A percentile compares a stretch with the other conserved stretches of the same genome.
phyloP scores from a whole-genome alignment of 2,113 vertebrate genomes.

The Anhinga anhinga region DNA sequence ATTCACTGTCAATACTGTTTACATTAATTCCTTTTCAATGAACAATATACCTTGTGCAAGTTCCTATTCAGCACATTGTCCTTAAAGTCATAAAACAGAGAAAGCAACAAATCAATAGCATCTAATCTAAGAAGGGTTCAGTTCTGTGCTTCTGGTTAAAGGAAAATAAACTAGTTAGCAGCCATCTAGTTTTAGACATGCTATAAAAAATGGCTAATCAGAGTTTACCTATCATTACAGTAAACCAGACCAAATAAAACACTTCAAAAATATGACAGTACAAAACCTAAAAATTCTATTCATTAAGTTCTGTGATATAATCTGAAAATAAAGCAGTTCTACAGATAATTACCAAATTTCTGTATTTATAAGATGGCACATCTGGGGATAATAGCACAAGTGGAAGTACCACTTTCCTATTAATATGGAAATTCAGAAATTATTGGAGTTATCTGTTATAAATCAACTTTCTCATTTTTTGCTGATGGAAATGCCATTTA shows the following conservation, averaged over 20 bases:
- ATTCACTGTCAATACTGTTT: neutral
- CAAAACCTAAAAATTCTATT: neutral
- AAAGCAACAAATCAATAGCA: neutral
- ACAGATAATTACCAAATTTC: conserved; percentile 59
- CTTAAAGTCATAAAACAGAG: neutral
- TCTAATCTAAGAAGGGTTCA: neutral
- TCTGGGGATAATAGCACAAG: conserved; percentile 56
- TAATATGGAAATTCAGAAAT: conserved; percentile 68
- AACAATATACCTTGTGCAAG: neutral
- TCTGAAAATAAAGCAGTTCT: conserved; percentile 31
- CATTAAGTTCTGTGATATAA: neutral
- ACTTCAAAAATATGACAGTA: neutral
- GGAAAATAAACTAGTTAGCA: neutral
- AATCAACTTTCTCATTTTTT: conserved; percentile 42
- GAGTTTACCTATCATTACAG: neutral
- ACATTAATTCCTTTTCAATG: neutral
- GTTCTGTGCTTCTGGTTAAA: neutral
- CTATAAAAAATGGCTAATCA: neutral
- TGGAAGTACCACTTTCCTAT: conserved; percentile 46
- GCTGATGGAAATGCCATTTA: conserved; percentile 46
- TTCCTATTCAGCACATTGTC: neutral
- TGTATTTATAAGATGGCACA: conserved; percentile 60
- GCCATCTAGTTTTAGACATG: neutral
- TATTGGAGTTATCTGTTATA: conserved; percentile 42
- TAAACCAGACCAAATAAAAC: neutral